These are phyloP conservation scores for Holothuria glaberrima DNA, from an alignment of 35 echinoderm and acorn worm species.

Conservation along the genomic window DNA sequence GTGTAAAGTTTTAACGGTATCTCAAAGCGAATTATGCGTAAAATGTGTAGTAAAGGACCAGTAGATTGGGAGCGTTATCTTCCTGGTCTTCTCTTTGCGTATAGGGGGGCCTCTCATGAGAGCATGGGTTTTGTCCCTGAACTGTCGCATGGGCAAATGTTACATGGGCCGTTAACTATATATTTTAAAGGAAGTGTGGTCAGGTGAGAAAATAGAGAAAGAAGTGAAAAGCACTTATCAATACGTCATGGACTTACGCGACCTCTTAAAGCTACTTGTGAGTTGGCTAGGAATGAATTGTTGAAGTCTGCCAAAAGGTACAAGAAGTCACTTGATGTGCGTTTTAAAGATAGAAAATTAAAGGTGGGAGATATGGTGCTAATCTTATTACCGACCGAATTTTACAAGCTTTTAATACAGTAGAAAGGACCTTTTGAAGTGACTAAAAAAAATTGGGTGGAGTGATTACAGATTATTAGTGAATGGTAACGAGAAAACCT, in stretches of 20 bases:
- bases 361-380: slow-evolving; percentile 50
- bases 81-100: slow-evolving; percentile 46
- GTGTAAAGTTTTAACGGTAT: slow-evolving; percentile 46
- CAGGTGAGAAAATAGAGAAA: background rate
- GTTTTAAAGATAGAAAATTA: slow-evolving; percentile 43
- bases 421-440: slow-evolving; percentile 63
- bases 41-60: slow-evolving; percentile 50
- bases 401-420: slow-evolving; percentile 49
- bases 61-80: slow-evolving; percentile 55
- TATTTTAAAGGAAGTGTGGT: slow-evolving; percentile 33
- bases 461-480: slow-evolving; percentile 37
- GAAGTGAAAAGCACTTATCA: slow-evolving; percentile 44
- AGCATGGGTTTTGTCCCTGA: slow-evolving; percentile 24
- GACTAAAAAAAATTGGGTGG: background rate
- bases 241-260: slow-evolving; percentile 3
- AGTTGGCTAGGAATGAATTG: slow-evolving; percentile 9
- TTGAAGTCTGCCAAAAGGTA: slow-evolving; percentile 24
- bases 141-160: slow-evolving; percentile 28
- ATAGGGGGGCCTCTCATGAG: slow-evolving; percentile 39
- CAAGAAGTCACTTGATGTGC: slow-evolving; percentile 14
- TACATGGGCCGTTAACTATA: background rate
- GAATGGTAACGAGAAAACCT: slow-evolving; percentile 45
- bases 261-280: background rate
- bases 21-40: slow-evolving; percentile 30
- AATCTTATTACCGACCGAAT: slow-evolving; percentile 25